Conservation (phyloP, 2,888 invertebrate species). For the Deilephila porcellus region DNA sequence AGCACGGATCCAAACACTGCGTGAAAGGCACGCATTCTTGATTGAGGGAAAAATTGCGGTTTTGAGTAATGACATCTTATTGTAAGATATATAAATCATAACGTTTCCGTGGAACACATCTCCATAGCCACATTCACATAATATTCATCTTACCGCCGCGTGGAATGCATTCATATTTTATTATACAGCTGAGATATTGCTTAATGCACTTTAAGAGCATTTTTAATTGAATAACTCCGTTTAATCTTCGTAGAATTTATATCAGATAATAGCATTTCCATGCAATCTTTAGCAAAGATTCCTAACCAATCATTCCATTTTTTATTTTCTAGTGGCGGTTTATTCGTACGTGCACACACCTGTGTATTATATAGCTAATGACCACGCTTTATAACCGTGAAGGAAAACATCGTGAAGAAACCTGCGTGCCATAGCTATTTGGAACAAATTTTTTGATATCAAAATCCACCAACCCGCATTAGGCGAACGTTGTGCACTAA, state of each 20-base stretch:
- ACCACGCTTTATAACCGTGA: too few species aligned
- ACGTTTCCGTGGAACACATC: neutral
- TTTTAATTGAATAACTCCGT: neutral
- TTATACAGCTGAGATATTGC: neutral
- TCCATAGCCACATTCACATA: neutral
- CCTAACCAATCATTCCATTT: neutral
- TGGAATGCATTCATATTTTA: neutral
- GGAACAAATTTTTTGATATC: neutral
- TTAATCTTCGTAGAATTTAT: neutral
- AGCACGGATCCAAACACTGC: conserved; percentile 3
- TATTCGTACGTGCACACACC: too few species aligned
- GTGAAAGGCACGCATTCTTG: neutral
- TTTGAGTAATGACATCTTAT: conserved; percentile 30
- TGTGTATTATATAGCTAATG: too few species aligned
- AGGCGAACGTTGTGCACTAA: too few species aligned
- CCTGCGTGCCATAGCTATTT: neutral
- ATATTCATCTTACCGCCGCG: neutral
- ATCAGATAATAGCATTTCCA: neutral
- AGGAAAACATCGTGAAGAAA: too few species aligned
- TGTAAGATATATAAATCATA: conserved; percentile 19
- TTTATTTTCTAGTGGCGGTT: neutral
- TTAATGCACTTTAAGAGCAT: conserved; percentile 9
- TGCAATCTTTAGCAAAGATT: neutral
- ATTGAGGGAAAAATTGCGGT: conserved; percentile 10
- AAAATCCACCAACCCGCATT: too few species aligned